Base-by-base conservation (phyloP, 2,113 vertebrate species). In the Sinocyclocheilus grahami region DNA sequence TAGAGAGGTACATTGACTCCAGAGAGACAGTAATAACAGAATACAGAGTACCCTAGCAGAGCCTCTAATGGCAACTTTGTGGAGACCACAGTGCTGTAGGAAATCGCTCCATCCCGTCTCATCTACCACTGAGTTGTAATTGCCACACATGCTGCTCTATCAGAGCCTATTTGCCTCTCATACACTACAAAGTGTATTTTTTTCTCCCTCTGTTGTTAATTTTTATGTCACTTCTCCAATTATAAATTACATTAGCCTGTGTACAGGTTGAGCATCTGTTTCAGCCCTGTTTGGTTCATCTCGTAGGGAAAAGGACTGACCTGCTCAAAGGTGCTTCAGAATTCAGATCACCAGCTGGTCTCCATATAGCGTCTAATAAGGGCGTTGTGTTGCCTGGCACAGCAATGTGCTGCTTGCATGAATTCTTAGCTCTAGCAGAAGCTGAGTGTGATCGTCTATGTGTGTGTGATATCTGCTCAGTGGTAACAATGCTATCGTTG, bases 161-260 rank as follows among this genome's bases (percentile, higher is more conserved):
- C 88, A 89, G 87, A 89, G 84, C 88, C 91, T 81, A 77, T 91
- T 91, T 89, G 84, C 82, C 86, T 84, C 86, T 87, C 80, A 84
- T 83, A 87, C 84, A 71, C 88, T 55, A 24, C 46, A 83, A 89
- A 88, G 86, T 30, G 42, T 10, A 30, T 65, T 83, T 71, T 72
- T 88, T 88, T 87, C 71, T 83, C 77, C 85, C 58, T 78, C 74
- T 5, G 33, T 67, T 72, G 84, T 80, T 90, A 88, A 91, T 90
- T 91, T 91, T 88, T 88, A 86, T 89, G 86, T 87, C 88, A 91
- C 89, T 89, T 90, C 81, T 85, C 89, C 78, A 88, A 86, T 91
- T 92, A 90, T 72, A 85, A 78, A 78, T 89, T 74, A 55, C 87
- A 91, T 89, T 90, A 87, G 79, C 75, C 51, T 42, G 39, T 37